Conservation (phyloP, 2,888 invertebrate species). For the Dione juno region DNA sequence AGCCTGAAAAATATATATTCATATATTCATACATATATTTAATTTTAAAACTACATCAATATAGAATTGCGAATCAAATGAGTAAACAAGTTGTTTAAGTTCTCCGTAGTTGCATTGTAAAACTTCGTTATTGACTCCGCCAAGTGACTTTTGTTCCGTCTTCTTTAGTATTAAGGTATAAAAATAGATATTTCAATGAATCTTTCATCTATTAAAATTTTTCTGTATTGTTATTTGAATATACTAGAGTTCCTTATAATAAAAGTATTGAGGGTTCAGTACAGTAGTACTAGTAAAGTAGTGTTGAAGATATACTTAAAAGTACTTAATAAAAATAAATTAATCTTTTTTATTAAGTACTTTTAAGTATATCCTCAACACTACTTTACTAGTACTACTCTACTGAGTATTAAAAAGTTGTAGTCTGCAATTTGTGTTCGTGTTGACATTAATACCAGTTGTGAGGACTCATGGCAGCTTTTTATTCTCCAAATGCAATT, state of each 20-base stretch:
- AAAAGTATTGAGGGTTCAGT: not conserved
- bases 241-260: not conserved
- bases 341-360: no score
- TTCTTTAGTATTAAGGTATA: conserved; percentile 8
- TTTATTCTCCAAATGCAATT: no score
- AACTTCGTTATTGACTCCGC: conserved; percentile 15
- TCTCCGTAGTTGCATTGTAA: conserved; percentile 4
- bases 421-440: no score
- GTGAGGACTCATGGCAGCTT: no score
- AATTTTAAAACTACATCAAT: not conserved
- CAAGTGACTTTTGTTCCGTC: conserved; percentile 2
- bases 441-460: no score
- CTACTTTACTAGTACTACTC: no score
- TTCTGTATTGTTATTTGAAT: not conserved
- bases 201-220: not conserved
- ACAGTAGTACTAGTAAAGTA: no score
- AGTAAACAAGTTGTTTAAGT: conserved; percentile 2
- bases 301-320: no score
- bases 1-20: not conserved
- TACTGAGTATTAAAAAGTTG: no score
- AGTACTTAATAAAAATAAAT: no score
- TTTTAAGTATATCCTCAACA: no score
- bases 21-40: not conserved
- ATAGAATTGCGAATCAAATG: conserved; percentile 1
- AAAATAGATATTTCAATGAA: not conserved